phyloP scores from a whole-genome alignment of 2,113 vertebrate genomes.

The Tretioscincus oriximinensis region DNA sequence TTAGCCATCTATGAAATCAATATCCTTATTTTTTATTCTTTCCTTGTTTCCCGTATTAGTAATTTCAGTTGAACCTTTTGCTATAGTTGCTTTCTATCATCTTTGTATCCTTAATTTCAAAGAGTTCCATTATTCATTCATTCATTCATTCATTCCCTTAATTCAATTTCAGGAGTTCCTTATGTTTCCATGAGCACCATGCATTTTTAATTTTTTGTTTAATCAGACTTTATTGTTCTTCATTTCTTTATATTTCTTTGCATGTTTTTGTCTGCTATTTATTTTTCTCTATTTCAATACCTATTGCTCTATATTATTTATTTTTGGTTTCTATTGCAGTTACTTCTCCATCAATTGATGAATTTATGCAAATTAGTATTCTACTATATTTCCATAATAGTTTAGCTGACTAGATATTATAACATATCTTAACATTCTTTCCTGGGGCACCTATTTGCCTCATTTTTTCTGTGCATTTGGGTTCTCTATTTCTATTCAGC shows the following conservation, averaged over 20 bases:
- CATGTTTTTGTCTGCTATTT: not conserved
- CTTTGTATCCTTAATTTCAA: not conserved
- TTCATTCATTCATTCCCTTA: not conserved
- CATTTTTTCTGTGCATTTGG: not conserved
- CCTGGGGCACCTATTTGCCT: not conserved
- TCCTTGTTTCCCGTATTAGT: not conserved
- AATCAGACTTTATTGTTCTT: not conserved
- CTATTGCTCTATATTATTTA: not conserved
- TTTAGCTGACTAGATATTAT: not conserved
- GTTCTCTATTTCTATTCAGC: not conserved
- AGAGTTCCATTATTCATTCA: not conserved
- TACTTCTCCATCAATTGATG: not conserved
- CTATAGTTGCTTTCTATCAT: not conserved
- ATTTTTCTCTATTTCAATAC: rapidly evolving
- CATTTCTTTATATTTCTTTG: not conserved
- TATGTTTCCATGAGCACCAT: not conserved
- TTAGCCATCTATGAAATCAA: not conserved
- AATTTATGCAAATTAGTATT: not conserved
- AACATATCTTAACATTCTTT: not conserved
- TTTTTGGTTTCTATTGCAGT: not conserved
- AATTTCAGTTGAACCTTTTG: not conserved
- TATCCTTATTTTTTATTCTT: not conserved
- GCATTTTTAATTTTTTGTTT: not conserved
- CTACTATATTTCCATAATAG: not conserved
- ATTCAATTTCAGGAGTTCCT: not conserved